These are phyloP conservation scores for Alosa alosa DNA, from an alignment of 2,113 vertebrate genomes.

Conservation along the genomic window DNA sequence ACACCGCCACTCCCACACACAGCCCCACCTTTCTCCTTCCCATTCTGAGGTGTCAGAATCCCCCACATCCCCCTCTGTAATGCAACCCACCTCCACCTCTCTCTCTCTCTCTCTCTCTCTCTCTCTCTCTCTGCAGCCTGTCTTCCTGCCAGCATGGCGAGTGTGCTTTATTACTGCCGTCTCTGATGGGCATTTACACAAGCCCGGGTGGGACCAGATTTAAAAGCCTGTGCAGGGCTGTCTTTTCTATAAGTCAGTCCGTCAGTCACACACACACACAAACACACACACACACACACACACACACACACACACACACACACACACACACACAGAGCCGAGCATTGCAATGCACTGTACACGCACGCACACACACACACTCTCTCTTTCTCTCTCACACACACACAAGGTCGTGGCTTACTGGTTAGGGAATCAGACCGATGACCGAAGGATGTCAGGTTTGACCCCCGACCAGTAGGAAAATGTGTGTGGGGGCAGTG, in stretches of 20 bases:
- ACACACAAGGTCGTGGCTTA: not conserved
- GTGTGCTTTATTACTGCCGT: not conserved
- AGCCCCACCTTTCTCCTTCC: not conserved
- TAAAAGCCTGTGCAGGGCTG: not conserved
- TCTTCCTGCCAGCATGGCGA: not conserved
- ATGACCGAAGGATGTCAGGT: too few relatives aligned
- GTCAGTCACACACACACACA: not conserved
- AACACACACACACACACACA: not conserved
- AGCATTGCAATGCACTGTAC: not conserved
- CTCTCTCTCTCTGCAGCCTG: not conserved
- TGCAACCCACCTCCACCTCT: conserved; percentile 23
- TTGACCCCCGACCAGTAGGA: too few relatives aligned
- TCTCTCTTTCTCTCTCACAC: not conserved
- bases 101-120: not conserved
- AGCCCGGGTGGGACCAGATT: not conserved
- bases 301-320: too few relatives aligned
- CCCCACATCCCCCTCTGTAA: not conserved
- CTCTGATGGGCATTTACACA: not conserved
- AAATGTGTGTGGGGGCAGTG: too few relatives aligned
- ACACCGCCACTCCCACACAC: too few relatives aligned
- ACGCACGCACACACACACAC: not conserved
- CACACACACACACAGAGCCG: not conserved
- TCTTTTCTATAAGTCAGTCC: not conserved
- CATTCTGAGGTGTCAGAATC: not conserved
- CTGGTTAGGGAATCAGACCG: too few relatives aligned